Percentiles rank a stretch among this genome's conserved stretches.
Evolutionary conservation across 1,140 invertebrate genomes (phyloP).

Genomic region (Hermetia illucens): DNA sequence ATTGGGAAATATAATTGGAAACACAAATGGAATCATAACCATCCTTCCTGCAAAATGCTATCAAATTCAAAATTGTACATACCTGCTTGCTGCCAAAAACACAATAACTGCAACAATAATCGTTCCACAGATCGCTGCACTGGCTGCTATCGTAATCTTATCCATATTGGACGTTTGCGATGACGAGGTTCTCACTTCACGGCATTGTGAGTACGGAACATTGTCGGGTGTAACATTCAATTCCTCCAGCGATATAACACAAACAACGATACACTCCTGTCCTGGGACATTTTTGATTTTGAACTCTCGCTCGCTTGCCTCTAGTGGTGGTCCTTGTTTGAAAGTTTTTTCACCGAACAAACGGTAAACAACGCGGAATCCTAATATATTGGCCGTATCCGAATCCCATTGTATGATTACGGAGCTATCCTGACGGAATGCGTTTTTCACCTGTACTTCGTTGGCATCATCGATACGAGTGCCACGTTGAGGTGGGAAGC

Average conservation of each 20-base stretch:
- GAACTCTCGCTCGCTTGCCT: constrained; percentile 75
- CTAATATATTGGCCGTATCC: constrained; percentile 66
- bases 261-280: constrained; percentile 85
- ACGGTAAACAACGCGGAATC: constrained; percentile 77
- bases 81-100: constrained; percentile 68
- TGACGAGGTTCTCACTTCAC: constrained; percentile 72
- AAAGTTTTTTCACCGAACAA: constrained; percentile 81
- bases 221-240: constrained; percentile 69
- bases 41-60: no score
- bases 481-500: constrained; percentile 46
- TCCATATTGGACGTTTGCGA: constrained; percentile 78
- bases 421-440: constrained; percentile 70
- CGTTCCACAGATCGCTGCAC: constrained; percentile 84
- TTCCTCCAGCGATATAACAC: constrained; percentile 79
- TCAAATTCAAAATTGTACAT: constrained; percentile 2
- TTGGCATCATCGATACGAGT: constrained; percentile 41
- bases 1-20: neutral
- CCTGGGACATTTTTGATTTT: constrained; percentile 83
- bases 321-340: constrained; percentile 73
- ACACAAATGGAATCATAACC: no score
- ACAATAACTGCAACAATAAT: constrained; percentile 77
- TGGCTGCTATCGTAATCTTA: constrained; percentile 85
- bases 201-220: constrained; percentile 73
- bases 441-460: constrained; percentile 72
- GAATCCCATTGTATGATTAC: constrained; percentile 87